These are phyloP conservation scores for Schlechtendalia chinensis DNA, from an alignment of 1,140 invertebrate species.

Conservation along the genomic window DNA sequence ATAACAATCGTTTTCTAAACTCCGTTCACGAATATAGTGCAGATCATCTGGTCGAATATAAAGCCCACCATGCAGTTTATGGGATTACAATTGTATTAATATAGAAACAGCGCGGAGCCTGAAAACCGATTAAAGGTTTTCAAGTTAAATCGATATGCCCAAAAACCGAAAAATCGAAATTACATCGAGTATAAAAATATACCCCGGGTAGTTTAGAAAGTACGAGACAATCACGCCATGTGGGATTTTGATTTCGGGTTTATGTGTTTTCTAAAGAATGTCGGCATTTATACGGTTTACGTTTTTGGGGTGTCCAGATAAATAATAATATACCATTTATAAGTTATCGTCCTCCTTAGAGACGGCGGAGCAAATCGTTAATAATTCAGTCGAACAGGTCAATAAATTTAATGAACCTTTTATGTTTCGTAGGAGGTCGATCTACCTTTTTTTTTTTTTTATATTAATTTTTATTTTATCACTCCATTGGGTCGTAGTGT, in stretches of 20 bases:
- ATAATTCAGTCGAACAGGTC: constrained; percentile 33
- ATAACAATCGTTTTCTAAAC: too few species aligned
- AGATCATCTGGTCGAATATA: too few species aligned
- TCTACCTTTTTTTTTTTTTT: neutral
- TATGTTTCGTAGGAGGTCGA: constrained; percentile 5
- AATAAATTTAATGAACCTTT: constrained; percentile 43
- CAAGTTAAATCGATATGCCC: too few species aligned
- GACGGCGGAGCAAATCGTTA: constrained; percentile 26
- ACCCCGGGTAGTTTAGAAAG: neutral
- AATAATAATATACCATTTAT: constrained; percentile 11
- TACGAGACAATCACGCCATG: neutral
- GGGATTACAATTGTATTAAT: too few species aligned
- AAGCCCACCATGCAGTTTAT: too few species aligned
- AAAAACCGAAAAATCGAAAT: neutral
- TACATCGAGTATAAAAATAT: neutral
- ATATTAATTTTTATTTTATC: neutral
- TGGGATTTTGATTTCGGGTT: constrained; percentile 3
- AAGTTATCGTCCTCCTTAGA: neutral
- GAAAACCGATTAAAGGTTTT: too few species aligned
- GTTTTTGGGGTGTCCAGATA: neutral
- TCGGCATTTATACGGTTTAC: neutral
- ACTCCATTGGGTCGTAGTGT: neutral
- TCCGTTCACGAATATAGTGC: too few species aligned
- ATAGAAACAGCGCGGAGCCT: too few species aligned
- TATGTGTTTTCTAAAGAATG: constrained; percentile 26